A percentile compares a stretch with the other conserved stretches of the same genome.
phyloP scores from a whole-genome alignment of 2,888 invertebrate genomes.

The Gasteruption jaculator region DNA sequence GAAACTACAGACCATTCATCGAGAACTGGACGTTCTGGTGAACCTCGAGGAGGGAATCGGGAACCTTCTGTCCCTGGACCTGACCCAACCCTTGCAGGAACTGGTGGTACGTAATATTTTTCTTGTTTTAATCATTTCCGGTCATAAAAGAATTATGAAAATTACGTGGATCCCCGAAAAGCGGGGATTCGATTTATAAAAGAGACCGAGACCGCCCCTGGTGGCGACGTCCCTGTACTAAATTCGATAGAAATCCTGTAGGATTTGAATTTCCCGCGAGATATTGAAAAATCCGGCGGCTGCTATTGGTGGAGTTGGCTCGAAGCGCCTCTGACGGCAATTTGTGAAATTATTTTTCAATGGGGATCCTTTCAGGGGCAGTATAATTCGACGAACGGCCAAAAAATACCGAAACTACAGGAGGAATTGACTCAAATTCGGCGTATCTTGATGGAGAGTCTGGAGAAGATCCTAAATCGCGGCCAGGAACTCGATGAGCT shows the following conservation, averaged over 20 bases:
- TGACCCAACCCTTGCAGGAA: conserved; percentile 32
- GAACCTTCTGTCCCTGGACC: conserved; percentile 24
- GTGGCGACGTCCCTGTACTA: no score
- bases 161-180: no score
- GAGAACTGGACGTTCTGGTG: conserved; percentile 35
- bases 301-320: no score
- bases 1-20: conserved; percentile 31
- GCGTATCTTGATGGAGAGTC: conserved; percentile 32
- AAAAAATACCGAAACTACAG: conserved; percentile 25
- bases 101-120: conserved; percentile 28
- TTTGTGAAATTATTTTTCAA: conserved; percentile 1
- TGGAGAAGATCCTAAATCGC: conserved; percentile 35
- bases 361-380: conserved; percentile 24
- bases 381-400: conserved; percentile 23
- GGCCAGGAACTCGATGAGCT: conserved; percentile 39
- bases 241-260: no score
- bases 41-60: conserved; percentile 31
- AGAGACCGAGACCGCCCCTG: no score
- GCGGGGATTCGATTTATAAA: no score
- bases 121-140: not conserved
- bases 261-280: no score
- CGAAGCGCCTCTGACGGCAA: no score
- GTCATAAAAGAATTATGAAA: not conserved
- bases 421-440: conserved; percentile 32
- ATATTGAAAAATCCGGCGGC: no score